These are phyloP conservation scores for Promerops cafer DNA, from an alignment of 2,113 vertebrate genomes.

Conservation along the genomic window DNA sequence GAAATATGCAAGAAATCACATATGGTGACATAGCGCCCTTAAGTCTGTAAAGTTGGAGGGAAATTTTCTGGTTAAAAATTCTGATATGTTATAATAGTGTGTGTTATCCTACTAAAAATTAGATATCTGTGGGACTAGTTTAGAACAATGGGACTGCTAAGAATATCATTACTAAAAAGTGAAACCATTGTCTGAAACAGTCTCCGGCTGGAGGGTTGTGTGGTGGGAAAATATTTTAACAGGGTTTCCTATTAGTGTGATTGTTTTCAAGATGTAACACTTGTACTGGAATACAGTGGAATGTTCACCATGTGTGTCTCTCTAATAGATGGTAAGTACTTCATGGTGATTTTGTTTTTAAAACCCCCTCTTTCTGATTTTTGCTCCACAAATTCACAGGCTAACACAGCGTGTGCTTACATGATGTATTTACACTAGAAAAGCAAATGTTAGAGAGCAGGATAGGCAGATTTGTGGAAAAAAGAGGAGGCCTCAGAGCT, in stretches of 20 bases:
- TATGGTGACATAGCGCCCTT: constrained; percentile 21
- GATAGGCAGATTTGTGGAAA: background rate
- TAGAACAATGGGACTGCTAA: constrained; percentile 51
- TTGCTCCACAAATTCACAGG: background rate
- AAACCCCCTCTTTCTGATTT: background rate
- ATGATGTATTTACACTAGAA: background rate
- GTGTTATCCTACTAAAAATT: constrained; percentile 60
- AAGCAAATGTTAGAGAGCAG: background rate
- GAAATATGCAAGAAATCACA: constrained; percentile 43
- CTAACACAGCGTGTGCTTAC: background rate
- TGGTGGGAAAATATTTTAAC: constrained; percentile 73
- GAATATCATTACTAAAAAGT: constrained; percentile 61
- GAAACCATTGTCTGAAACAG: constrained; percentile 53
- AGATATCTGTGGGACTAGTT: constrained; percentile 66
- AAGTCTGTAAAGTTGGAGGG: constrained; percentile 25
- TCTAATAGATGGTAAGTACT: constrained; percentile 35
- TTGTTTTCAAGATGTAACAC: constrained; percentile 40
- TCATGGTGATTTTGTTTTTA: constrained; percentile 42
- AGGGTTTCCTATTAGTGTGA: constrained; percentile 46
- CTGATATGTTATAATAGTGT: constrained; percentile 14
- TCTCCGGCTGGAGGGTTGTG: constrained; percentile 57
- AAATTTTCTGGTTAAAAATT: constrained; percentile 64
- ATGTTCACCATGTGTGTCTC: constrained; percentile 1
- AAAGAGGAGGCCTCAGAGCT: background rate
- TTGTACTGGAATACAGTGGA: constrained; percentile 36